phyloP scores from a whole-genome alignment of 2,888 invertebrate genomes.

The Acleris literana region DNA sequence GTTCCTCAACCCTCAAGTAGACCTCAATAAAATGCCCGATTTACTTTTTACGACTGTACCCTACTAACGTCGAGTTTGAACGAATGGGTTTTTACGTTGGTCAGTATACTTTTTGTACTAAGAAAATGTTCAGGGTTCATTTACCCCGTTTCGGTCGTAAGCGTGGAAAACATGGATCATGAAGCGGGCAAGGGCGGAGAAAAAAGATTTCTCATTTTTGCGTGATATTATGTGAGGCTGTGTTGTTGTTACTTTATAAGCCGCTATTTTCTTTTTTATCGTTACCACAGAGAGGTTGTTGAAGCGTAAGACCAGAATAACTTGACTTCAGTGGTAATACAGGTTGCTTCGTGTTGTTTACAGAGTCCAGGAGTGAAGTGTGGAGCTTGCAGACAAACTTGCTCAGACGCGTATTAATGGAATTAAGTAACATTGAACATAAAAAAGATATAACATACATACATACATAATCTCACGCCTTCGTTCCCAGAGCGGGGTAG shows the following conservation, averaged over 20 bases:
- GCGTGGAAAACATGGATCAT: conserved; percentile 27
- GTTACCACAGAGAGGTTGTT: no score
- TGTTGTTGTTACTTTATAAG: neutral
- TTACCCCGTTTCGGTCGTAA: conserved; percentile 31
- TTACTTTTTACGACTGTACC: conserved; percentile 35
- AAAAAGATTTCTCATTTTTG: conserved; percentile 17
- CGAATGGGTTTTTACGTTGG: conserved; percentile 33
- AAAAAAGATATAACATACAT: no score
- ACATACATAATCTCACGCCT: no score
- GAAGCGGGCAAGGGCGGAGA: conserved; percentile 8
- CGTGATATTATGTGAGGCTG: neutral
- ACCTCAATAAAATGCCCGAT: conserved; percentile 37
- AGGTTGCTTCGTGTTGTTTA: no score
- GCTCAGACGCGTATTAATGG: no score
- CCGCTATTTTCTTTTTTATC: no score
- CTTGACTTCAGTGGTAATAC: no score
- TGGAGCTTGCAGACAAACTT: no score
- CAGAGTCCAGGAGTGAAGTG: no score
- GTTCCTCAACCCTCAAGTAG: conserved; percentile 32
- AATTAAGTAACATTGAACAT: no score
- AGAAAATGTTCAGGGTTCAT: conserved; percentile 34
- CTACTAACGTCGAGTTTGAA: conserved; percentile 33
- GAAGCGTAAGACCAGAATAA: no score
- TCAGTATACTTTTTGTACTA: conserved; percentile 34
- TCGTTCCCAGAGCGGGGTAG: no score